Percentiles rank a stretch among this genome's conserved stretches.
phyloP scores from a whole-genome alignment of 1,140 invertebrate genomes.

The Campoletis sonorensis region DNA sequence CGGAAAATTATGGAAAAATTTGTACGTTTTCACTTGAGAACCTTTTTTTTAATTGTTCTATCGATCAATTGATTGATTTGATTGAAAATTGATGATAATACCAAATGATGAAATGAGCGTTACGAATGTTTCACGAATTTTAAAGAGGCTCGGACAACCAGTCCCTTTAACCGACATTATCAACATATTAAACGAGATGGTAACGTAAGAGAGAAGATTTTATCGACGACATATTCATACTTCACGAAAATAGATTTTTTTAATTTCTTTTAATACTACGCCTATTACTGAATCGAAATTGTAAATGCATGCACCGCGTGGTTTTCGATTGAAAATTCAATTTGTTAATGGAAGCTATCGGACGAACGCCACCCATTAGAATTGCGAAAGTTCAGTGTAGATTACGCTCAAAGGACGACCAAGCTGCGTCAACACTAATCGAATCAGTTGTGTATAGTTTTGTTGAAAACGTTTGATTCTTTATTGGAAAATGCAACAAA shows the following conservation, averaged over 20 bases:
- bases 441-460: background rate
- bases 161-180: background rate
- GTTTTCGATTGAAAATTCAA: background rate
- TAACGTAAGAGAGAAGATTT: background rate
- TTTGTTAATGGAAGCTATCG: constrained; percentile 34
- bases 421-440: background rate
- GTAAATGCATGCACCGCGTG: constrained; percentile 6
- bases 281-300: constrained; percentile 19
- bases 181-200: background rate
- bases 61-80: background rate
- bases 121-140: background rate
- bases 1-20: background rate
- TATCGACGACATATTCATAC: background rate
- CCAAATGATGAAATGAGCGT: background rate
- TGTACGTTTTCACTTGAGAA: background rate
- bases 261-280: background rate
- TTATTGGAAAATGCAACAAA: too few relatives aligned
- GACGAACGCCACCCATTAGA: constrained; percentile 35
- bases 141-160: background rate
- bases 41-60: background rate
- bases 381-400: constrained; percentile 14
- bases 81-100: background rate
- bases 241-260: background rate
- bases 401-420: constrained; percentile 20
- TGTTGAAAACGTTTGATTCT: too few relatives aligned